Percentiles rank a stretch among this genome's conserved stretches.
These are phyloP conservation scores for Manduca sexta DNA, from an alignment of 1,140 invertebrate species.

Conservation along the genomic window DNA sequence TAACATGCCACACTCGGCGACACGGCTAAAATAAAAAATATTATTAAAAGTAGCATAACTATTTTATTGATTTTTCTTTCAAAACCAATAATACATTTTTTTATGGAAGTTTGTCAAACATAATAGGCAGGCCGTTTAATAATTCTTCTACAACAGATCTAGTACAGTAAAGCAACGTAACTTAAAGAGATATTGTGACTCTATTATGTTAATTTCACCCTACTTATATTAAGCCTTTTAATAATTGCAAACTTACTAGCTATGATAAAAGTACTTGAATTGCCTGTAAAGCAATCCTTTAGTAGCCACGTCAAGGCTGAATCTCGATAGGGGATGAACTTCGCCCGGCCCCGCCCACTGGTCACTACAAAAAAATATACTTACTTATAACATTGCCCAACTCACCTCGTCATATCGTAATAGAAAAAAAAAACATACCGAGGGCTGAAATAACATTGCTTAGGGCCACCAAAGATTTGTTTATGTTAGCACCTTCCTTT, in stretches of 20 bases:
- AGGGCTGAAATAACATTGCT: conserved; percentile 86
- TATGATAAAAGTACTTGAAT: conserved; percentile 73
- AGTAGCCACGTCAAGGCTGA: conserved; percentile 84
- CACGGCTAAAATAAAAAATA: conserved; percentile 70
- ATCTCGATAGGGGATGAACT: conserved; percentile 83
- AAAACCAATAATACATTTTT: too few species aligned
- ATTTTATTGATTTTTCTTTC: too few species aligned
- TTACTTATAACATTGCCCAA: background rate
- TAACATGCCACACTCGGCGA: conserved; percentile 80
- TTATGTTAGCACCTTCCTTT: conserved; percentile 87
- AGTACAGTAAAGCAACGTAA: too few species aligned
- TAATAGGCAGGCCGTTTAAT: background rate
- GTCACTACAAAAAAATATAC: conserved; percentile 35
- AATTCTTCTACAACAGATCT: background rate
- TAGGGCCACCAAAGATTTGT: conserved; percentile 85
- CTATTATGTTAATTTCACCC: too few species aligned
- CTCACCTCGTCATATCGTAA: background rate
- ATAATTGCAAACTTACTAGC: conserved; percentile 71
- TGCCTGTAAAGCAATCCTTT: conserved; percentile 74
- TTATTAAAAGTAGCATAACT: background rate
- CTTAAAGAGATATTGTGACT: background rate
- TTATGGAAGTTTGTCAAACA: too few species aligned
- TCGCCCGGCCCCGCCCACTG: conserved; percentile 53
- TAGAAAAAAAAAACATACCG: conserved; percentile 64
- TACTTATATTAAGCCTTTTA: too few species aligned